Evolutionary conservation across 1,140 invertebrate species (phyloP), one percentile per base, ranked within the genome.

Genomic region (Tetragonula clypearis): DNA sequence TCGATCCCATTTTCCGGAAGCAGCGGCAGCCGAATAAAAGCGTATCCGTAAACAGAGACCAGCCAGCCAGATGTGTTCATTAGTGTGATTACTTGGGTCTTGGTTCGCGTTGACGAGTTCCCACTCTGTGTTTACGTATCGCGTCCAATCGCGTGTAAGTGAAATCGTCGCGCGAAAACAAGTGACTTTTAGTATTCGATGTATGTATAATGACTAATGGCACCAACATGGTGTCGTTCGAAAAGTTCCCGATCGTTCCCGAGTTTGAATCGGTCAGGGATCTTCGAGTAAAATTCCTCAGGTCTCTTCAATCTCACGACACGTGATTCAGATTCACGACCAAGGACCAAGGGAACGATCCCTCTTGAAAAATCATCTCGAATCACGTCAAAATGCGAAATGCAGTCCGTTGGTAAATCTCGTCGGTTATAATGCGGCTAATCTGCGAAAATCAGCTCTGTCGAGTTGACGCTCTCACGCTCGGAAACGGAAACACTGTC

Each of bases 401-500:
- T 4, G 6, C 41, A 8, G 6, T 49, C 6, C 6, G 41, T 8
- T 6, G 41, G 6, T 49, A 49, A 49, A 55, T 62, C 72, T 66
- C 26, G 26, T 75, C 60, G 21, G 17, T 23, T 82, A 35, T 76
- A 53, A 21, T 35, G 35, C 23, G 41, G 35, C 9, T 76, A 65
- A 75, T 66, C 72, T 30, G 21, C 21, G 41, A 11, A 26, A 72
- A 82, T 66, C 71, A 74, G 71, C n/a, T 74, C 41, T 66, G 71
- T 82, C 66, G 71, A 75, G 71, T 82, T 75, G 71, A 66, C 72
- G 26, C 55, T 35, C 23, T 82, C 77, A 60, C 60, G 12, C 26
- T 30, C 30, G 30, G 49, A 23, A 78, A 76, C 58, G 71, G 58
- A 82, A 88, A 71, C 87, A 79, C 74, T 53, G 60, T 62, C 69